Evolutionary conservation across 2,888 invertebrate species (phyloP), one percentile per base, ranked within the genome.

Genomic region (Imbricaverruca yamaguchii): DNA sequence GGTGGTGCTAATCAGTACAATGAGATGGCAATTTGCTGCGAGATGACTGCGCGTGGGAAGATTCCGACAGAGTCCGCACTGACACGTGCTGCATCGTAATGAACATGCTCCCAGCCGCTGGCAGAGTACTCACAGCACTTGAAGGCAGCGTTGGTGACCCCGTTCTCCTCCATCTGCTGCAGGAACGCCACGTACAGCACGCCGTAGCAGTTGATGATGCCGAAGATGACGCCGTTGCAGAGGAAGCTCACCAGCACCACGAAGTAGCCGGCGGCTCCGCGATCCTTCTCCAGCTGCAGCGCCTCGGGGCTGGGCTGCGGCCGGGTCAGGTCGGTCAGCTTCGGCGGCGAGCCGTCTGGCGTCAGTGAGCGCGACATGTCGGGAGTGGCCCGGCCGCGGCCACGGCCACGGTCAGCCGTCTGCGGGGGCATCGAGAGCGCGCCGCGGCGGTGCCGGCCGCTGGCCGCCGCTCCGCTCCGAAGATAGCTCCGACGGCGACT

Each of bases 151-250:
- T 93, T 93, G 8, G 89, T 87, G 79, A 92, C 91, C 25, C 92
- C 92, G 82, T 90, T 89, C n/a, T 88, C 88, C 82, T 89, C 87
- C 82, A 95, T 88, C 85, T 91, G 90, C 80, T 90, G 89, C 85
- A 90, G 90, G 78, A 95, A 90, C 83, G 92, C 91, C 12, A 90
- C 89, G 86, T 93, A 94, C 84, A 96, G 90, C 57, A 95, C 91
- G 84, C 95, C 93, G 86, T 93, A 95, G 0, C 93, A 93, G 89
- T 97, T 97, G 86, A 97, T 95, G 78, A 95, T 91, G 80, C 96
- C 95, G 87, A 96, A 96, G 81, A 97, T 89, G 80, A 96, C 92
- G 11, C 96, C 96, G 87, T 97, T 96, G 85, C 93, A 93, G 82
- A 95, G 89, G 87, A 96, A 95, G 82, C 96, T 94, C 77, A 92